Conservation (phyloP, 2,797 vertebrate species). For the Fistularia tabacaria region DNA sequence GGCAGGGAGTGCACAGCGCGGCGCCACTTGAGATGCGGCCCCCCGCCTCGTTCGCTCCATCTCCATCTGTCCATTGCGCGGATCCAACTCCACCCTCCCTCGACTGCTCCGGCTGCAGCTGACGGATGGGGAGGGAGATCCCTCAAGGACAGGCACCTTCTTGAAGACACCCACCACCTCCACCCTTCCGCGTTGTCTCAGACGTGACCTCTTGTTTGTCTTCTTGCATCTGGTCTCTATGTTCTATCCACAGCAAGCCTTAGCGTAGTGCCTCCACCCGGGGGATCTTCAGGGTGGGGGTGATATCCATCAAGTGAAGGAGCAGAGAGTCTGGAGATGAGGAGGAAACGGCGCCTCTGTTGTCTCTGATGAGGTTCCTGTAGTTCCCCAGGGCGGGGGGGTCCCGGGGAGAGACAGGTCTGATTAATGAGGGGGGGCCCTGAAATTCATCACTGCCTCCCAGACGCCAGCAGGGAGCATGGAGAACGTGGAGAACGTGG, state of each 20-base stretch:
- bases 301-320: conserved; percentile 23
- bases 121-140: conserved; percentile 67
- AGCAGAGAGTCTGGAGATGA: background rate
- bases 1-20: too few species aligned
- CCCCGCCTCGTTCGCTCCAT: conserved; percentile 35
- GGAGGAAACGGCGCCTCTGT: conserved; percentile 1
- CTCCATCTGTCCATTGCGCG: conserved; percentile 56
- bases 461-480: conserved; percentile 37
- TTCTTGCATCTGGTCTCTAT: background rate
- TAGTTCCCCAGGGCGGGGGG: conserved; percentile 10
- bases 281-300: conserved; percentile 22
- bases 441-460: conserved; percentile 65
- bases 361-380: conserved; percentile 20
- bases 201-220: too few species aligned
- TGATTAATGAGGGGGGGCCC: conserved; percentile 68
- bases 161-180: conserved; percentile 47
- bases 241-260: background rate
- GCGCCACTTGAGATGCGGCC: conserved; percentile 26
- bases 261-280: conserved; percentile 25
- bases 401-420: conserved; percentile 38
- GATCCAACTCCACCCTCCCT: conserved; percentile 15
- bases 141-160: conserved; percentile 66
- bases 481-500: background rate
- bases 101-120: conserved; percentile 31
- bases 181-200: too few species aligned